Evolutionary conservation across 2,888 invertebrate genomes (phyloP).

Genomic region (Folsomia manolachei): DNA sequence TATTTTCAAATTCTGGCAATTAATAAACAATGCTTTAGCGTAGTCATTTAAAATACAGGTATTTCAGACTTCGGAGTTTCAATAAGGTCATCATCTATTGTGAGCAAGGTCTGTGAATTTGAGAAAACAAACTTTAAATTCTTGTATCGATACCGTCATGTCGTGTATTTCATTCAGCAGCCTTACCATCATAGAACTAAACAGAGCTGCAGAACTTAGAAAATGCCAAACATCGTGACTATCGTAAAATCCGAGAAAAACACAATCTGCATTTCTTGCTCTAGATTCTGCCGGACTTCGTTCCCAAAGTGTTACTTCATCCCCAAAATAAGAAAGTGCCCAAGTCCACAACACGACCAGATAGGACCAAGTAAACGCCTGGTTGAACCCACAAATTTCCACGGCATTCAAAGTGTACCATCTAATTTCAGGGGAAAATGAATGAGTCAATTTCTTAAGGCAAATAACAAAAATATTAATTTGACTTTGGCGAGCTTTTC

Average conservation of each 20-base stretch:
- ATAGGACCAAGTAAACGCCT: constrained; percentile 29
- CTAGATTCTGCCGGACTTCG: constrained; percentile 54
- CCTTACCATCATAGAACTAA: constrained; percentile 55
- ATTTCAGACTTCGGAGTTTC: constrained; percentile 66
- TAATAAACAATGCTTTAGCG: not conserved
- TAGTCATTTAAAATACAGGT: constrained; percentile 65
- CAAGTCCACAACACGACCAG: constrained; percentile 24
- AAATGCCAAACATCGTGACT: constrained; percentile 57
- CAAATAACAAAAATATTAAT: not conserved
- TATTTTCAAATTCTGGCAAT: too few species aligned
- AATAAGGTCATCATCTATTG: constrained; percentile 72
- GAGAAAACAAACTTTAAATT: not conserved
- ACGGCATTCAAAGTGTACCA: constrained; percentile 27
- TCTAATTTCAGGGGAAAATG: too few species aligned
- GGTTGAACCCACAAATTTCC: constrained; percentile 26
- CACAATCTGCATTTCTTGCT: constrained; percentile 53
- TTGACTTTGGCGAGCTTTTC: too few species aligned
- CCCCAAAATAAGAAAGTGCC: constrained; percentile 31
- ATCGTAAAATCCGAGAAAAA: constrained; percentile 55
- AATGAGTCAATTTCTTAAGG: constrained; percentile 14
- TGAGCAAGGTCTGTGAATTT: constrained; percentile 60
- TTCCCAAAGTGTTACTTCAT: constrained; percentile 37
- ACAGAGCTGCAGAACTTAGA: constrained; percentile 55
- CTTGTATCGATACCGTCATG: not conserved
- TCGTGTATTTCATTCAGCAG: not conserved